Evolutionary conservation across 2,888 invertebrate species (phyloP).

Genomic region (Andrena hattorfiana): DNA sequence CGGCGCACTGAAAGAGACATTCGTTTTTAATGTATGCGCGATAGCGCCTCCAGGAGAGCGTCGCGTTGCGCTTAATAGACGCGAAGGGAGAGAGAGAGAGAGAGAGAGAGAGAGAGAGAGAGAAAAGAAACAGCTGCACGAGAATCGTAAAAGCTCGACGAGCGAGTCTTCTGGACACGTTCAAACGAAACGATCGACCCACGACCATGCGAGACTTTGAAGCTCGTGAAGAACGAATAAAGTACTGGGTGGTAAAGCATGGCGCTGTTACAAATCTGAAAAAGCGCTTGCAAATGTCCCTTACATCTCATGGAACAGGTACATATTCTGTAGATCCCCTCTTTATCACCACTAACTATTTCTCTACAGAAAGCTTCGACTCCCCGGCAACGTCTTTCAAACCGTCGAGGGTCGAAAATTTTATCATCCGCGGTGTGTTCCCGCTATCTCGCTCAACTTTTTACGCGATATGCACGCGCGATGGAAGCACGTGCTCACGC

Average conservation of each 20-base stretch:
- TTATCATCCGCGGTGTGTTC: too few species aligned
- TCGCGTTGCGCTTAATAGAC: slow-evolving; percentile 33
- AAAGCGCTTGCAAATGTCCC: too few species aligned
- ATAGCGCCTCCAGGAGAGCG: slow-evolving; percentile 28
- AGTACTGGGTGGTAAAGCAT: too few species aligned
- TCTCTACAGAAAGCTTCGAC: too few species aligned
- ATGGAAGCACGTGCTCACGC: not conserved
- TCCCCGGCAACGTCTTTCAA: too few species aligned
- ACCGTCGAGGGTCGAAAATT: too few species aligned
- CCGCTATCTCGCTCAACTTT: too few species aligned
- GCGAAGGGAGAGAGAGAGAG: not conserved
- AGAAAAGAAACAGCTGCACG: slow-evolving; percentile 37
- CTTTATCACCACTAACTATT: too few species aligned
- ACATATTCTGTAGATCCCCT: too few species aligned
- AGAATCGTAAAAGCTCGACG: slow-evolving; percentile 37
- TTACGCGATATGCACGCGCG: not conserved
- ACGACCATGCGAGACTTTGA: not conserved
- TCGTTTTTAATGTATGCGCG: slow-evolving; percentile 51
- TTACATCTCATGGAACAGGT: too few species aligned
- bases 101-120: not conserved
- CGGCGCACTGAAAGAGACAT: slow-evolving; percentile 33
- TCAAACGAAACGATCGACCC: slow-evolving; percentile 1
- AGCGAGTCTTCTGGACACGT: slow-evolving; percentile 5
- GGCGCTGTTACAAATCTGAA: too few species aligned
- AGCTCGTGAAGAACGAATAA: not conserved